These are phyloP conservation scores for Scaptomyza reducta DNA, from an alignment of 2,888 invertebrate genomes.

Conservation along the genomic window DNA sequence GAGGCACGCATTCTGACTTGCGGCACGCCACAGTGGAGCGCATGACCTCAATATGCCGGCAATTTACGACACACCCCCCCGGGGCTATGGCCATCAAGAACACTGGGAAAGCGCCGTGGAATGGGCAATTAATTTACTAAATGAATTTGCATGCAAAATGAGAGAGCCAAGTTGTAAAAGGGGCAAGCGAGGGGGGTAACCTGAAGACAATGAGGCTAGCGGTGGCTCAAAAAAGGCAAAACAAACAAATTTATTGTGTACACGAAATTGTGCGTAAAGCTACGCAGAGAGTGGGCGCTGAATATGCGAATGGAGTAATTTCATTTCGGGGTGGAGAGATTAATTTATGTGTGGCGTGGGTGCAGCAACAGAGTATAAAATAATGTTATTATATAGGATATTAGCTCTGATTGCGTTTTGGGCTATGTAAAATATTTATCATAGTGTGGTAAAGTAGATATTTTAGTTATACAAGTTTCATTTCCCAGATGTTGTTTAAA, in stretches of 20 bases:
- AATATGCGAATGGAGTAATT: slow-evolving; percentile 9
- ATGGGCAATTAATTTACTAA: slow-evolving; percentile 77
- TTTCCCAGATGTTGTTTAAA: too few relatives aligned
- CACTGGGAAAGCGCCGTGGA: slow-evolving; percentile 62
- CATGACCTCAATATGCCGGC: slow-evolving; percentile 70
- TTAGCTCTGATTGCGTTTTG: slow-evolving; percentile 6
- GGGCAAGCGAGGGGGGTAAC: not conserved
- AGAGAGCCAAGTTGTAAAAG: slow-evolving; percentile 21
- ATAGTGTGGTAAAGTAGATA: too few relatives aligned
- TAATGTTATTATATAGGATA: slow-evolving; percentile 25
- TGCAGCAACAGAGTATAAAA: slow-evolving; percentile 22
- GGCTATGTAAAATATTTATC: not conserved
- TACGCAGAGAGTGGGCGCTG: slow-evolving; percentile 22
- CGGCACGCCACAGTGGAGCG: slow-evolving; percentile 60
- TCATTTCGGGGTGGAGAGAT: not conserved
- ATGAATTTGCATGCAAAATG: slow-evolving; percentile 79
- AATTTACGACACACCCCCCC: slow-evolving; percentile 40
- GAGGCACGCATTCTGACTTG: slow-evolving; percentile 39
- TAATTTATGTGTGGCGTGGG: slow-evolving; percentile 18
- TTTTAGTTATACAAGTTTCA: too few relatives aligned
- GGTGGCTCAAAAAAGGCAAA: slow-evolving; percentile 19
- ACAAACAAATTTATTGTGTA: slow-evolving; percentile 52
- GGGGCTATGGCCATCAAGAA: slow-evolving; percentile 7
- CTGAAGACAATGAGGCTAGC: slow-evolving; percentile 19
- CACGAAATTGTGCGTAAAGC: slow-evolving; percentile 66